A percentile compares a stretch with the other conserved stretches of the same genome.
These are phyloP conservation scores for Styela clava DNA, from an alignment of 23 tunicate species.

Conservation along the genomic window DNA sequence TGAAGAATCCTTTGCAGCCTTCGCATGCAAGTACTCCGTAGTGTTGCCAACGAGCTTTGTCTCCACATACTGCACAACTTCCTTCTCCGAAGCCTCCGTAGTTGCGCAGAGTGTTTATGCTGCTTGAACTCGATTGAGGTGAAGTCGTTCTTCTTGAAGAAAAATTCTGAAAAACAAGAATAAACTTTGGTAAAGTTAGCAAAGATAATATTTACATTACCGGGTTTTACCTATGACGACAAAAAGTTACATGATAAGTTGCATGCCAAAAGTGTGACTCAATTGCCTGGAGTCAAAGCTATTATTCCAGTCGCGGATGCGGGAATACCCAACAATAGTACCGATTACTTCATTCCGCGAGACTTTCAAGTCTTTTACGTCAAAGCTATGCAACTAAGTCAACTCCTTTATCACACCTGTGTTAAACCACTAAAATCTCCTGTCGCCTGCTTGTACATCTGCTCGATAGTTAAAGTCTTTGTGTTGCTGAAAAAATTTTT, in stretches of 20 bases:
- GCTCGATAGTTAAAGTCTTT: constrained; percentile 6
- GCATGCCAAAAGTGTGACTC: background rate
- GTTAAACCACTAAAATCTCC: constrained; percentile 16
- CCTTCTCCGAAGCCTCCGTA: constrained; percentile 51
- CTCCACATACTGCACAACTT: constrained; percentile 96
- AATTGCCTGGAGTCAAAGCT: background rate
- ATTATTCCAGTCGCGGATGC: background rate
- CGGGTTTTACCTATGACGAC: too few species aligned
- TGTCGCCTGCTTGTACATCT: constrained; percentile 25
- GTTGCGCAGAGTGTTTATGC: constrained; percentile 4
- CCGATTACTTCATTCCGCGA: too few species aligned
- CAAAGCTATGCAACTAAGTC: too few species aligned
- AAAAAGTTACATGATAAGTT: too few species aligned
- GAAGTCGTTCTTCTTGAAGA: constrained; percentile 16
- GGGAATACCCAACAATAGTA: background rate
- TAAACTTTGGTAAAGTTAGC: too few species aligned
- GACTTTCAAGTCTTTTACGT: too few species aligned
- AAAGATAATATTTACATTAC: too few species aligned
- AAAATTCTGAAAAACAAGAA: constrained; percentile 12
- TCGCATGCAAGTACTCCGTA: constrained; percentile 98
- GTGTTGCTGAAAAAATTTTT: constrained; percentile 25
- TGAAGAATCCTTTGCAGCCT: constrained; percentile 99
- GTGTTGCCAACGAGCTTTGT: constrained; percentile 99
- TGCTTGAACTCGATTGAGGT: constrained; percentile 17
- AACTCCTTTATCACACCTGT: too few species aligned